Conservation (phyloP, 1,140 invertebrate genomes). For the Zaprionus kolodkinae region DNA sequence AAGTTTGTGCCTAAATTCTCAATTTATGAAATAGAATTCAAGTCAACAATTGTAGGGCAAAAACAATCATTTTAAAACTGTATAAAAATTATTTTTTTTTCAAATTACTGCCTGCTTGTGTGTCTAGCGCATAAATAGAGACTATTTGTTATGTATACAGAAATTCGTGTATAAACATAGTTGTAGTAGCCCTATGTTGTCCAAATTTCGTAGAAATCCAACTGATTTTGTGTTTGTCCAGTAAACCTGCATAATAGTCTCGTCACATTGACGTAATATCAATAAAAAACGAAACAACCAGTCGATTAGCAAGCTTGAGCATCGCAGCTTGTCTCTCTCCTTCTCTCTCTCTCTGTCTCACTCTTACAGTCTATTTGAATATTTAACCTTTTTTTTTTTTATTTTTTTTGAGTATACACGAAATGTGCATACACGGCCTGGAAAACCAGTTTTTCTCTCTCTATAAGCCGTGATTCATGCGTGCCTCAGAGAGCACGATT, state of each 20-base stretch:
- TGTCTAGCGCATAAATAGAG: no score
- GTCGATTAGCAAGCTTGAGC: slow-evolving; percentile 25
- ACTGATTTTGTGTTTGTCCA: neutral
- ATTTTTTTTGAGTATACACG: slow-evolving; percentile 31
- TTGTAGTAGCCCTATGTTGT: no score
- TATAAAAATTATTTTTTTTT: no score
- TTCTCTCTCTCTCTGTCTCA: neutral
- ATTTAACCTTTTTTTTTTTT: slow-evolving; percentile 74
- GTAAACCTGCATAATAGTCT: slow-evolving; percentile 21
- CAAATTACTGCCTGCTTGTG: no score
- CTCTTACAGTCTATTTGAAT: slow-evolving; percentile 66
- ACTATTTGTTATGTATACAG: no score
- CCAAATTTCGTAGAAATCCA: no score
- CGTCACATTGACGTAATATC: slow-evolving; percentile 47
- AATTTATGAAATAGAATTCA: no score
- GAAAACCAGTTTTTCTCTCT: slow-evolving; percentile 72
- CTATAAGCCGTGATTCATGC: slow-evolving; percentile 76
- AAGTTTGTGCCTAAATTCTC: no score
- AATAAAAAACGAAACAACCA: slow-evolving; percentile 44
- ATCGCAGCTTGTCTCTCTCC: neutral
- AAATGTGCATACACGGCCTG: slow-evolving; percentile 63
- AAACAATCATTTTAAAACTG: no score
- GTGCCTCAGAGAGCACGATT: slow-evolving; percentile 48
- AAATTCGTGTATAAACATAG: no score
- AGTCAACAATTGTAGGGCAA: no score